phyloP scores from a whole-genome alignment of 1,140 invertebrate genomes.

The Drosophila malerkotliana region DNA sequence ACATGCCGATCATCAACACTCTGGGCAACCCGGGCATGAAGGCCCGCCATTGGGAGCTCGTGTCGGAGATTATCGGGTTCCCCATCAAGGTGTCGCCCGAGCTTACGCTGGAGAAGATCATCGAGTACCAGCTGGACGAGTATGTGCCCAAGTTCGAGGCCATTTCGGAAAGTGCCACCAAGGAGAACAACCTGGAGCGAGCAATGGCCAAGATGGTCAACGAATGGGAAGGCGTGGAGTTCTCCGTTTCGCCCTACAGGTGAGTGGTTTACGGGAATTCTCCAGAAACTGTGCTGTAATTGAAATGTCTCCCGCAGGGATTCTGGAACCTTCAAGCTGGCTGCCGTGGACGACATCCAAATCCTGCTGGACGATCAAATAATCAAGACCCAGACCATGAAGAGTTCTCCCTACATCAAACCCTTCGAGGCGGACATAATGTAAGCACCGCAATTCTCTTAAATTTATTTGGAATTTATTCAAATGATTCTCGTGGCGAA shows the following conservation, averaged over 20 bases:
- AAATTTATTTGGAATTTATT: background rate
- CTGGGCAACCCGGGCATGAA: slow-evolving; percentile 97
- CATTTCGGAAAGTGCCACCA: slow-evolving; percentile 97
- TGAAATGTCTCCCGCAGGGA: slow-evolving; percentile 86
- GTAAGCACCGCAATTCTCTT: slow-evolving; percentile 84
- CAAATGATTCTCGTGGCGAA: background rate
- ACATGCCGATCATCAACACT: slow-evolving; percentile 95
- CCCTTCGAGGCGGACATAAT: slow-evolving; percentile 93
- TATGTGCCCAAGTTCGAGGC: slow-evolving; percentile 95
- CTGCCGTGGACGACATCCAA: slow-evolving; percentile 97
- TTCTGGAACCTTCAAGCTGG: slow-evolving; percentile 95
- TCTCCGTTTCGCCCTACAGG: slow-evolving; percentile 85
- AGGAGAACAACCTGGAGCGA: slow-evolving; percentile 97
- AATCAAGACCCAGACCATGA: slow-evolving; percentile 98
- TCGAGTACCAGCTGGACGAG: slow-evolving; percentile 96
- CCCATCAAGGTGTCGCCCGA: slow-evolving; percentile 94
- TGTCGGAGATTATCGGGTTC: slow-evolving; percentile 97
- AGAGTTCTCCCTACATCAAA: slow-evolving; percentile 98
- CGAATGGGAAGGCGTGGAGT: slow-evolving; percentile 96
- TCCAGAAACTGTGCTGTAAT: slow-evolving; percentile 26
- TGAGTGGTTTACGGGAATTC: slow-evolving; percentile 14
- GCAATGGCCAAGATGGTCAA: slow-evolving; percentile 94
- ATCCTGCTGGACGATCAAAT: slow-evolving; percentile 97
- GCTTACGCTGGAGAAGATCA: slow-evolving; percentile 94
- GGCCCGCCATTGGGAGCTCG: slow-evolving; percentile 96